Base-by-base conservation (phyloP, 2,797 vertebrate species). In the Aselliscus stoliczkanus region DNA sequence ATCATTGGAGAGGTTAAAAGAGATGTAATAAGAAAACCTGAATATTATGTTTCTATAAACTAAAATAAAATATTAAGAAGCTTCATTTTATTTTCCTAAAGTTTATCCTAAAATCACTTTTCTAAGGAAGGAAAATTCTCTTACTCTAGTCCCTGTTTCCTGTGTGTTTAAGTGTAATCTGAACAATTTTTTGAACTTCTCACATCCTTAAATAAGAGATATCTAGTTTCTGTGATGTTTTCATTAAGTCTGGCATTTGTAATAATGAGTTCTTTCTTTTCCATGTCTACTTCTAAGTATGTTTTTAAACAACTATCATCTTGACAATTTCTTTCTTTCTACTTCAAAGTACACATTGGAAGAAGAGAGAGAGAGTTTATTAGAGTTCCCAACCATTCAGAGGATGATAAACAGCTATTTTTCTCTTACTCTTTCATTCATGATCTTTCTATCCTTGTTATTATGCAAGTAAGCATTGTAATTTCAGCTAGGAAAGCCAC, bases 401-500 rank as follows among this genome's bases (percentile, higher is more conserved):
- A 79, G 56, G 27, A 73, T 88, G 44, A 23, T 60, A 75, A 95
- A 73, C 42, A 76, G 29, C 58, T 85, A 34, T 65, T 95, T 94
- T 86, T 69, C 42, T 83, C 88, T 62, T 52, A 42, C 95, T 80
- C 88, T 97, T 96, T 93, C 82, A 96, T 97, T 87, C 44, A 29
- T 80, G 27, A 73, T 70, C 67, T 88, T 50, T 90, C 56, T 77
- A 70, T 47, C 93, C 81, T 93, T 96, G 88, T 94, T 80, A 97
- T 96, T 96, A 95, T 82, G 31, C 72, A 96, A 96, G 93, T 67
- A 62, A 82, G 88, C 85, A 88, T 82, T 27, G 50, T 94, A 62
- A 96, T 97, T 97, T 97, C 29, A 90, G 42, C 31, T 60, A 50
- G 21, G 65, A 95, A 93, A 85, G 75, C n/a, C 54, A 80, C 37